These are phyloP conservation scores for Dione juno DNA, from an alignment of 2,888 invertebrate genomes.

Conservation along the genomic window DNA sequence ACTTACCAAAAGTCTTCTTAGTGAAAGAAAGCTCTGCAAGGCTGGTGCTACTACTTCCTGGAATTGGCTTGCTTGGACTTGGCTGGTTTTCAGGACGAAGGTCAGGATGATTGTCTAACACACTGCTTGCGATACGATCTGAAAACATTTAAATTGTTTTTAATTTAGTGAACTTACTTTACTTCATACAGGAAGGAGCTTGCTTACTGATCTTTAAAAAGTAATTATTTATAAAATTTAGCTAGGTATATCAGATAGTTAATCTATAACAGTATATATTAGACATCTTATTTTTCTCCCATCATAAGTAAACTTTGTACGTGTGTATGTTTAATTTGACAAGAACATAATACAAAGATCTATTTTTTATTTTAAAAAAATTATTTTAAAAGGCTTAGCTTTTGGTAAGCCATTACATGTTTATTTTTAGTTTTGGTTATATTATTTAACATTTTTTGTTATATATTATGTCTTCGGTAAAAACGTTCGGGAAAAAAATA, in stretches of 20 bases:
- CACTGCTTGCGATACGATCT: background rate
- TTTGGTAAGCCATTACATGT: no score
- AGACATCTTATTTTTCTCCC: no score
- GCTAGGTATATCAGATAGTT: no score
- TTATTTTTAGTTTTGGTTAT: no score
- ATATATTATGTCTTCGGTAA: background rate
- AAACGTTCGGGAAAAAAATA: constrained; percentile 36
- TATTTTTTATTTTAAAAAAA: no score
- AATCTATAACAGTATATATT: no score
- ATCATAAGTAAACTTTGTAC: no score
- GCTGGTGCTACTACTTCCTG: constrained; percentile 47
- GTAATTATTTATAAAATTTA: no score
- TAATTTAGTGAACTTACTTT: background rate
- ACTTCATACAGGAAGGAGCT: background rate
- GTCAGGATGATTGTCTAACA: background rate
- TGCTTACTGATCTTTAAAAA: no score
- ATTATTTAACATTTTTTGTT: background rate
- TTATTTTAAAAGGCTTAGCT: no score
- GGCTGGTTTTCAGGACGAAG: constrained; percentile 37
- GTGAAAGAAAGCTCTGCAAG: constrained; percentile 60
- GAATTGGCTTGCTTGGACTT: constrained; percentile 54
- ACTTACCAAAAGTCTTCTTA: constrained; percentile 57
- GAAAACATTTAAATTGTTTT: background rate
- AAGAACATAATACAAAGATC: no score
- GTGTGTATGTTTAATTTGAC: no score